These are phyloP conservation scores for Ormyrus thymus DNA, from an alignment of 2,888 invertebrate genomes.

Conservation along the genomic window DNA sequence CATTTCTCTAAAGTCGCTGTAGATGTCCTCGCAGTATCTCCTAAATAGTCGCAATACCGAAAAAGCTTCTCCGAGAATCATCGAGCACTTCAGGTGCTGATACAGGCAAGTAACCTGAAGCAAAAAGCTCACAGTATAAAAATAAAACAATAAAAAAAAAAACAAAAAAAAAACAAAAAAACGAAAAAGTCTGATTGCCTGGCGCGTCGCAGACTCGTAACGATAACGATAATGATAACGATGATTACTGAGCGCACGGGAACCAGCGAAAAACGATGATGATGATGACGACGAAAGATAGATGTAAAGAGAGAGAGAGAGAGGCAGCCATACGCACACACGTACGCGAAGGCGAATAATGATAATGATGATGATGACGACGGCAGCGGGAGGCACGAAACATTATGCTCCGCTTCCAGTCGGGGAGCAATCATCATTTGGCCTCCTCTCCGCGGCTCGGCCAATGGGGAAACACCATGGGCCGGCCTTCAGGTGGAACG, in stretches of 20 bases:
- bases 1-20: no score
- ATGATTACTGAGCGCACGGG: conserved; percentile 54
- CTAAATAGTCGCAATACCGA: no score
- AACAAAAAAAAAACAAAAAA: conserved; percentile 1
- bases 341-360: conserved; percentile 16
- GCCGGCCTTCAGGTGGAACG: conserved; percentile 48
- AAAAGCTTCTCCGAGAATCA: no score
- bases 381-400: conserved; percentile 60
- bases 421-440: conserved; percentile 71
- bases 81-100: no score
- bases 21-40: no score
- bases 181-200: no score
- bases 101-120: no score
- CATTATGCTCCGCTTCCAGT: conserved; percentile 43
- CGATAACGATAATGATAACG: conserved; percentile 62
- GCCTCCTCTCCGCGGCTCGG: conserved; percentile 39
- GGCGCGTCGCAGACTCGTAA: conserved; percentile 5
- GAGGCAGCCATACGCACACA: background rate
- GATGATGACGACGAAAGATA: conserved; percentile 59
- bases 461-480: conserved; percentile 70
- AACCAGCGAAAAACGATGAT: conserved; percentile 49
- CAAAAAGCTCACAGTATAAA: no score
- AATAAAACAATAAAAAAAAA: no score
- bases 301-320: conserved; percentile 38
- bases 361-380: conserved; percentile 58